Base-by-base conservation (phyloP, 2,113 vertebrate species). In the Quiscalus mexicanus region DNA sequence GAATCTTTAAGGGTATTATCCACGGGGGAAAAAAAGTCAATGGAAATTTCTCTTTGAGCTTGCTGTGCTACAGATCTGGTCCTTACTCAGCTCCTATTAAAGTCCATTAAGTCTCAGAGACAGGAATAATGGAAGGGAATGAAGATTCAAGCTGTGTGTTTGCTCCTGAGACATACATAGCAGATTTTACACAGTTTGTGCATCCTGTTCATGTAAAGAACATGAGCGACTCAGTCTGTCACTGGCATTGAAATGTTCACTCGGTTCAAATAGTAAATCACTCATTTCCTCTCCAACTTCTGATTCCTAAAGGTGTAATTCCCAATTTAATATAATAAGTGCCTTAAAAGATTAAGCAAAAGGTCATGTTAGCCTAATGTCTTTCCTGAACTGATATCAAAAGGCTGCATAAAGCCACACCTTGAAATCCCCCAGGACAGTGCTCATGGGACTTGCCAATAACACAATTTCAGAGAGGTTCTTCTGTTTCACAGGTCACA, bases 31-130 rank as follows among this genome's bases (percentile, higher is more conserved):
- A 45, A 87, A 71, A 87, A 80, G 31, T 53, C 53, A 89, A 35
- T 92, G 85, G 71, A 94, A 95, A 84, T 93, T 68, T 96, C 85
- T 90, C 56, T 79, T 84, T 1, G 13, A 42, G 84, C 64, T 92
- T 64, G 22, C 56, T 89, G 16, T 0, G 37, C 56, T 64, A 76
- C 37, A 41, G 58, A 39, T 71, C 87, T 92, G 49, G 76, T 71
- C 49, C n/a, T 86, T 75, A 35, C 44, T 94, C 85, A 89, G 24
- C 39, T 65, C 52, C 42, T 82, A 12, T 31, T 92, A 33, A 86
- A 84, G 80, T 68, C 60, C 45, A 11, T n/a, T 9, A 15, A 68
- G 83, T 92, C 89, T 53, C 7, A 17, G 79, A 1, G 15, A 92
- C 22, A 47, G 76, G 52, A 90, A 83, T 63, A 55, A 80, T n/a